Evolutionary conservation across 2,113 vertebrate genomes (phyloP), one percentile per base, ranked within the genome.

Genomic region (Aegotheles bennettii): DNA sequence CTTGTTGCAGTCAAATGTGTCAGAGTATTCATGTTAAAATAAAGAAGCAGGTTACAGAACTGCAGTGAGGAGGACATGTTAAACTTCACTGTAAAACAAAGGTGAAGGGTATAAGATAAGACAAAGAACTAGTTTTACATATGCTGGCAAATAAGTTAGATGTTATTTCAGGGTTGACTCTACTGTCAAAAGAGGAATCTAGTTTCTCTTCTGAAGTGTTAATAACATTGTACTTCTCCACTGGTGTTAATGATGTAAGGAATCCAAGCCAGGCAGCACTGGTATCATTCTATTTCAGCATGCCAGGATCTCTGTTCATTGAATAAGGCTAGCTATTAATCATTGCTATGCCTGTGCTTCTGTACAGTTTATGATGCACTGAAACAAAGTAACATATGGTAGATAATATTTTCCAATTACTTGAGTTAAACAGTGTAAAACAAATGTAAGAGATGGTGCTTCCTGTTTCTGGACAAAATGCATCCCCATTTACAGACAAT

Each of bases 381-480:
- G 45, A 89, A 79, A 91, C 0, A 10, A 89, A 87, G 45, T 42
- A 85, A 29, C 70, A 89, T 94, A 95, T 94, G 70, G 77, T 87
- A 10, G 59, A 61, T 87, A 78, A 79, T 91, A 89, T 85, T 93
- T 97, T 89, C 73, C 54, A 90, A 57, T 91, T 93, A 94, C 40
- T 91, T 79, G 50, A 84, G 89, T 43, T 84, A 89, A 84, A 69
- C 54, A 76, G 3, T 60, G 13, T 93, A 76, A 87, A 87, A 82
- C 57, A 95, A 73, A 82, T 71, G 17, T 35, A 64, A 85, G 63
- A 69, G 23, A 45, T 68, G 13, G 20, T 29, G 21, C 8, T 93
- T 89, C 60, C 51, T 91, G 48, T 71, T 87, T 14, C 43, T 84
- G 93, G 65, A 75, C 29, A 79, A 75, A 91, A 71, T 13, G 42